These are phyloP conservation scores for Ginglymostoma cirratum DNA, from an alignment of 2,113 vertebrate species.

Conservation along the genomic window DNA sequence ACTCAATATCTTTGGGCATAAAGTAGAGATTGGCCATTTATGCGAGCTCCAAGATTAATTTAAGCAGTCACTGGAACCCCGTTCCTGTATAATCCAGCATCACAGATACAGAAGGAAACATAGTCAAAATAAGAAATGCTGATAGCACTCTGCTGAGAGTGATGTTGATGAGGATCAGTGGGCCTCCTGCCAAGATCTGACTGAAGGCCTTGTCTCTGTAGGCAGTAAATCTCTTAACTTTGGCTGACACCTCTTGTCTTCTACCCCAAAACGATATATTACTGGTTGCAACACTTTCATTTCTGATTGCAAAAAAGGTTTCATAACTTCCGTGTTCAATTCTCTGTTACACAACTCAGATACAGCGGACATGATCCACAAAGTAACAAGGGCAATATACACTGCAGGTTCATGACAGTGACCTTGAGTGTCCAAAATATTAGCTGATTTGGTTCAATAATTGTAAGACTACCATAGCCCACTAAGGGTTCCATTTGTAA, in stretches of 20 bases:
- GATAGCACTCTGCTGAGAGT: background rate
- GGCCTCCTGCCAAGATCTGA: background rate
- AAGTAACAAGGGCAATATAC: background rate
- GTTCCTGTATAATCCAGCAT: background rate
- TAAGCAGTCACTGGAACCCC: background rate
- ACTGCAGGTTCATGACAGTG: background rate
- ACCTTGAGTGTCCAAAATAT: background rate
- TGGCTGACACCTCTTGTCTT: background rate
- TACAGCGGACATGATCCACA: background rate
- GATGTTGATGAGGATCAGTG: background rate
- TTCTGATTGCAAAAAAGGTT: constrained; percentile 24
- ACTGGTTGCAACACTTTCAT: constrained; percentile 1
- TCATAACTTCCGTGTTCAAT: background rate
- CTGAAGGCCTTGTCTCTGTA: background rate
- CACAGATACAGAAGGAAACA: background rate
- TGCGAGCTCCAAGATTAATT: background rate
- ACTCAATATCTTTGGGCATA: background rate
- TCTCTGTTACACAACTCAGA: background rate
- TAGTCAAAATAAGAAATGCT: background rate
- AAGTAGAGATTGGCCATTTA: background rate
- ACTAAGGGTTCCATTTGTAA: background rate
- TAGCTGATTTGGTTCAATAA: background rate
- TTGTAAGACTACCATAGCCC: background rate
- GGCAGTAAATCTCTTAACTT: background rate
- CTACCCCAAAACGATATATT: background rate